phyloP scores from a whole-genome alignment of 2,113 vertebrate genomes.

The Sphyrna mokarran region DNA sequence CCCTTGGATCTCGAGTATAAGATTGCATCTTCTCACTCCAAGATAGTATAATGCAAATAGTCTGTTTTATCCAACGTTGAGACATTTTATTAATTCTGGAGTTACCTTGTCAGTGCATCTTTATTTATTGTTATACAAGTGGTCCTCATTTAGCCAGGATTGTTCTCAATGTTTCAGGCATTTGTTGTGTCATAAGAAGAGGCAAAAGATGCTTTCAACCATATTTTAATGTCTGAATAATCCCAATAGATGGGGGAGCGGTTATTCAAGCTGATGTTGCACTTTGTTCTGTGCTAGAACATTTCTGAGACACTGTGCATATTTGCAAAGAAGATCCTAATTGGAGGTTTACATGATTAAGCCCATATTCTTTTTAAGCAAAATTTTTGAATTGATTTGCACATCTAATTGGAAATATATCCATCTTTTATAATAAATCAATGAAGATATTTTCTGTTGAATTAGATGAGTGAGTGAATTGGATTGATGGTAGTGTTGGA shows the following conservation, averaged over 20 bases:
- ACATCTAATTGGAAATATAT: neutral
- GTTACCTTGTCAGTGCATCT: neutral
- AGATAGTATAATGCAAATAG: neutral
- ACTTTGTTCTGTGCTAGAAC: neutral
- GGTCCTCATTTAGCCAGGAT: neutral
- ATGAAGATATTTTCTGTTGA: neutral
- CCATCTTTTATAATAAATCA: neutral
- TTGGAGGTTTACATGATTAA: neutral
- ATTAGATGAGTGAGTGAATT: neutral
- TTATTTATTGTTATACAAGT: neutral
- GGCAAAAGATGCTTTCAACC: neutral
- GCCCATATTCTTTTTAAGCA: neutral
- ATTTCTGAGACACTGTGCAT: neutral
- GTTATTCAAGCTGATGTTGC: neutral
- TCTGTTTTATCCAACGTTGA: neutral
- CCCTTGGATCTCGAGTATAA: neutral
- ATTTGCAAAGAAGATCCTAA: neutral
- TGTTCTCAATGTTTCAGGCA: neutral
- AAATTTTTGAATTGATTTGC: neutral
- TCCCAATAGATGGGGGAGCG: neutral
- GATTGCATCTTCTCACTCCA: neutral
- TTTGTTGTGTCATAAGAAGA: neutral
- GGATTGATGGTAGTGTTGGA: constrained; percentile 14
- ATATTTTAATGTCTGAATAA: neutral
- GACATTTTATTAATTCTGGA: neutral